Base-by-base conservation (phyloP, 2,113 vertebrate species). In the Crypturellus undulatus region DNA sequence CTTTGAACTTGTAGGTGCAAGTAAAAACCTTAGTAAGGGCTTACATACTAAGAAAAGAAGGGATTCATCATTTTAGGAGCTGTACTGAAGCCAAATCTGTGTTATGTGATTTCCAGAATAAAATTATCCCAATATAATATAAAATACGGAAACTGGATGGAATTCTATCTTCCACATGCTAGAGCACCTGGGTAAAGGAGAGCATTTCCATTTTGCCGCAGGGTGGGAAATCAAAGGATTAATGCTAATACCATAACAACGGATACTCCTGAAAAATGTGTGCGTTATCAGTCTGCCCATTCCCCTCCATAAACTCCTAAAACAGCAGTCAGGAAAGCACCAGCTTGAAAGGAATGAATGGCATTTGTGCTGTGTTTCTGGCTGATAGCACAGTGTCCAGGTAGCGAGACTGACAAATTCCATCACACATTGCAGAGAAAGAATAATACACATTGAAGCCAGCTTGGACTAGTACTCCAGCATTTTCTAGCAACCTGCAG, bases 401-500 rank as follows among this genome's bases (percentile, higher is more conserved):
- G 77, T 93, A 95, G 85, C 45, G 51, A 89, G 63, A 90, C 79
- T 73, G 79, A 92, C 76, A 88, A 90, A 95, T 92, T 96, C 75
- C 26, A 87, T 47, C 51, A 77, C 68, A 47, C 68, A 15, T 6
- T 83, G 15, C 56, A 86, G 59, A 79, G 76, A 92, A 96, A 86
- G 77, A 94, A 92, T 89, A 84, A 54, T 42, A 65, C 19, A 75
- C 0, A 1, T 62, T 76, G 83, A 96, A 93, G n/a, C 7, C 34
- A 91, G 47, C 52, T 77, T 91, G 58, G 20, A 51, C 24, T 77
- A 68, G 34, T 81, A 34, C 81, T 93, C 70, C 71, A 85, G 43
- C 32, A 54, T 84, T 94, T 79, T 94, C 63, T 81, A 91, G 26
- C 6, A 73, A 68, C 32, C 62, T 88, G 60, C 22, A 64, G 30